phyloP scores from a whole-genome alignment of 2,888 invertebrate species.

The Digitonthophagus gazella region DNA sequence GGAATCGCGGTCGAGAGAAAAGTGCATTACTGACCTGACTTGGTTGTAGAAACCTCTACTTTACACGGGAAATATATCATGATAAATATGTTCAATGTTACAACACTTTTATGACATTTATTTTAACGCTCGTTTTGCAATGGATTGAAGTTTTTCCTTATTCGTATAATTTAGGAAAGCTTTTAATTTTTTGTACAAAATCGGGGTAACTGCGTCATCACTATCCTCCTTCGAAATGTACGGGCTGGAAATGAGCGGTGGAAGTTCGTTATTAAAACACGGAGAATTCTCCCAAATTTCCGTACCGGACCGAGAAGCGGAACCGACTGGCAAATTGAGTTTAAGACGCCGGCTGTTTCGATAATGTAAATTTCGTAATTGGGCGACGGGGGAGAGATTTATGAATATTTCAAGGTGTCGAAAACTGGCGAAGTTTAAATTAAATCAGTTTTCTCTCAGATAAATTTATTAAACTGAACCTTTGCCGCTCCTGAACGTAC shows the following conservation, averaged over 20 bases:
- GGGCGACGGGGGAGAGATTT: background rate
- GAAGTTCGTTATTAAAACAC: background rate
- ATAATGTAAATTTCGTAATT: background rate
- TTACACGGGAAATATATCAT: too few species aligned
- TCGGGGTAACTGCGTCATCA: background rate
- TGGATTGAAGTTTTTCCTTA: background rate
- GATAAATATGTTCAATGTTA: too few species aligned
- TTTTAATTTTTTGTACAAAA: background rate
- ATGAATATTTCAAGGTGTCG: too few species aligned
- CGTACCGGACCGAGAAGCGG: background rate
- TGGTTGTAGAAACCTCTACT: too few species aligned
- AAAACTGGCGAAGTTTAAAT: too few species aligned
- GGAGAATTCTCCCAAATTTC: background rate
- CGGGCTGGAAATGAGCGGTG: background rate
- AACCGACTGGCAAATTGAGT: background rate
- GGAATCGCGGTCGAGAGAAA: background rate
- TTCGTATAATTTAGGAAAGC: too few species aligned
- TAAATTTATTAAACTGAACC: too few species aligned
- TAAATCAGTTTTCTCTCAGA: too few species aligned
- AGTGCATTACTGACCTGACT: too few species aligned
- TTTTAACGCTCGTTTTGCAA: background rate
- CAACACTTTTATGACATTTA: background rate
- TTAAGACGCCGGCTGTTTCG: background rate
- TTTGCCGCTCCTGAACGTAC: too few species aligned
- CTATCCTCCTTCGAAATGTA: background rate